Percentiles rank a stretch among this genome's conserved stretches.
phyloP scores from a whole-genome alignment of 1,140 invertebrate genomes.

The Solenopsis invicta region DNA sequence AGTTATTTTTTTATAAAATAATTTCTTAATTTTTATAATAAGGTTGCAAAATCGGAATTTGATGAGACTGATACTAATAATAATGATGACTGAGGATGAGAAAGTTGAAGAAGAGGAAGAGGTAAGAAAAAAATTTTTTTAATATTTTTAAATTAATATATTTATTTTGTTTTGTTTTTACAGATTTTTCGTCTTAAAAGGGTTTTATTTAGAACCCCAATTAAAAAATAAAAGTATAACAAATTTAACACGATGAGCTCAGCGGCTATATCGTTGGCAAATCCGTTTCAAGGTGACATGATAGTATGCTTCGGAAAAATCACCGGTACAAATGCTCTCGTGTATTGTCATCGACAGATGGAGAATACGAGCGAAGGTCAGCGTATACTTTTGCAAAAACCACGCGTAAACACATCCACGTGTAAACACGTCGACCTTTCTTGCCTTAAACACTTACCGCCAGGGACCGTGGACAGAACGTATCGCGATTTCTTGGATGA shows the following conservation, averaged over 20 bases:
- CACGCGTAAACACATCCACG: conserved; percentile 95
- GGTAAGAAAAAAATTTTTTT: no score
- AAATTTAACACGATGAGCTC: conserved; percentile 93
- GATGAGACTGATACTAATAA: no score
- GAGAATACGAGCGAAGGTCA: conserved; percentile 89
- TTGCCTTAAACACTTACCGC: conserved; percentile 90
- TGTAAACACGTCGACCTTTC: conserved; percentile 93
- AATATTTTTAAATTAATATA: no score
- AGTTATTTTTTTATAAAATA: no score
- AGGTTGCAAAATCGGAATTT: no score
- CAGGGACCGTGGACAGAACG: conserved; percentile 93
- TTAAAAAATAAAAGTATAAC: no score
- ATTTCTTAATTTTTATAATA: no score
- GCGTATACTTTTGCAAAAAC: conserved; percentile 92
- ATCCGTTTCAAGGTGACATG: conserved; percentile 95
- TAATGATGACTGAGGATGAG: no score
- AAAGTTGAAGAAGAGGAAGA: no score
- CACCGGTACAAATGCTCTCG: conserved; percentile 91
- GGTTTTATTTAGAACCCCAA: no score
- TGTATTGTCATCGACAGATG: conserved; percentile 91
- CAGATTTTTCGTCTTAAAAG: no score
- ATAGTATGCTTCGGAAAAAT: conserved; percentile 97
- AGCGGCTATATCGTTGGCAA: conserved; percentile 90
- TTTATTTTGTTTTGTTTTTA: no score
- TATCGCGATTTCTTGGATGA: conserved; percentile 94